Evolutionary conservation across 2,888 invertebrate genomes (phyloP).

Genomic region (Thecophora atra): DNA sequence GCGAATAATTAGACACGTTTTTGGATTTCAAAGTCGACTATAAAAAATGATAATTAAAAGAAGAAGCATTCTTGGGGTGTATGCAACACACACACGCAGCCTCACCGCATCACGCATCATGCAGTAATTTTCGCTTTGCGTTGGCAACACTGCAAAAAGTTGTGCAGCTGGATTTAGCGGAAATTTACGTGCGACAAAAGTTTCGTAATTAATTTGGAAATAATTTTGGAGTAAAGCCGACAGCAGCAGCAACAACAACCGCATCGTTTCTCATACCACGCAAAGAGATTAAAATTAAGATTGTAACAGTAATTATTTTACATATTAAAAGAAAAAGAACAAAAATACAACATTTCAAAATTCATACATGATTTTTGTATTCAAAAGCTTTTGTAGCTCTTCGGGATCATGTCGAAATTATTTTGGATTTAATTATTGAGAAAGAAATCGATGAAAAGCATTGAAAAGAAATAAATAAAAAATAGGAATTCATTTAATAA

Average conservation of each 20-base stretch:
- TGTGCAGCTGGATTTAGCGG: conserved; percentile 8
- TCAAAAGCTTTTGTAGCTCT: too few relatives aligned
- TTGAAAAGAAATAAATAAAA: not conserved
- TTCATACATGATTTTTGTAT: too few relatives aligned
- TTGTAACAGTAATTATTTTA: too few relatives aligned
- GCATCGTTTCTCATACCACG: too few relatives aligned
- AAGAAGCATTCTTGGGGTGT: too few relatives aligned
- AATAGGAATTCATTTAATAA: not conserved
- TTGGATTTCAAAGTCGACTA: not conserved
- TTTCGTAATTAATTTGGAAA: conserved; percentile 19
- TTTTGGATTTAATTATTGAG: too few relatives aligned
- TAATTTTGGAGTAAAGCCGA: not conserved
- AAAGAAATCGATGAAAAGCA: too few relatives aligned
- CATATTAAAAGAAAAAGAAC: not conserved
- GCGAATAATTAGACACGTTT: conserved; percentile 33
- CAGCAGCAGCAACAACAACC: too few relatives aligned
- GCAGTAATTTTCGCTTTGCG: not conserved
- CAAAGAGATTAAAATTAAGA: too few relatives aligned
- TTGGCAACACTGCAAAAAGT: conserved; percentile 10
- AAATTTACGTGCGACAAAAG: conserved; percentile 19
- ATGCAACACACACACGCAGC: not conserved
- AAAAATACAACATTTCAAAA: not conserved
- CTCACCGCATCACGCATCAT: not conserved
- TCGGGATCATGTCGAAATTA: too few relatives aligned
- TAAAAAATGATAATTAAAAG: not conserved